phyloP scores from a whole-genome alignment of 1,140 invertebrate species.

The Drosophila leontia region DNA sequence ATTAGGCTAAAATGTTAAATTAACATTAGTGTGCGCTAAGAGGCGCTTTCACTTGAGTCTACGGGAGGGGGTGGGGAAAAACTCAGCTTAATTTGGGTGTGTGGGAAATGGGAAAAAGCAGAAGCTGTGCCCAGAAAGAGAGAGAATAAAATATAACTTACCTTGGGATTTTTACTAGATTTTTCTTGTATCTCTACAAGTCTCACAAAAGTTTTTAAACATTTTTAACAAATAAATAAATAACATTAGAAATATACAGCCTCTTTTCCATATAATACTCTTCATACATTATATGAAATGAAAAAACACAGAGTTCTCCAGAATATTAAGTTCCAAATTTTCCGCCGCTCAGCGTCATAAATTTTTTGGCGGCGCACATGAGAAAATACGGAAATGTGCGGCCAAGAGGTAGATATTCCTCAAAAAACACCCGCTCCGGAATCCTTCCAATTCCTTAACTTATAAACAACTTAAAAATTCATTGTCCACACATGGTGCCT shows the following conservation, averaged over 20 bases:
- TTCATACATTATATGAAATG: not conserved
- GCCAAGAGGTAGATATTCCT: not conserved
- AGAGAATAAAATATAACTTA: not conserved
- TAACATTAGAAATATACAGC: not conserved
- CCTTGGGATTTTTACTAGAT: not conserved
- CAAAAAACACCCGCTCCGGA: not conserved
- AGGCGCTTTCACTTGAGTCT: not conserved
- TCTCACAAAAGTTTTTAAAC: not conserved
- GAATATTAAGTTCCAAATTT: not conserved
- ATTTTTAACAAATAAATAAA: not conserved
- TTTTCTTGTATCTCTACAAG: not conserved
- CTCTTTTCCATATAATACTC: not conserved
- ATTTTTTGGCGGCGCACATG: slow-evolving; percentile 7
- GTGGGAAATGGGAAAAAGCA: not conserved
- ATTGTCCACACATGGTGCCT: slow-evolving; percentile 81
- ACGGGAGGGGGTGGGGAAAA: not conserved
- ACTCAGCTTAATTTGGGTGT: not conserved
- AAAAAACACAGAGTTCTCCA: not conserved
- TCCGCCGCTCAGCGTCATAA: not conserved
- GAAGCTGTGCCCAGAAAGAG: not conserved
- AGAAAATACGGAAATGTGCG: not conserved
- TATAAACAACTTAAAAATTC: slow-evolving; percentile 84
- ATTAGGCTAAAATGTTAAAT: slow-evolving; percentile 65
- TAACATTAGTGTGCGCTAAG: slow-evolving; percentile 37
- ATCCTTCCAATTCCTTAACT: slow-evolving; percentile 52